Base-by-base conservation (phyloP, 2,113 vertebrate species). In the Galeopterus variegatus region DNA sequence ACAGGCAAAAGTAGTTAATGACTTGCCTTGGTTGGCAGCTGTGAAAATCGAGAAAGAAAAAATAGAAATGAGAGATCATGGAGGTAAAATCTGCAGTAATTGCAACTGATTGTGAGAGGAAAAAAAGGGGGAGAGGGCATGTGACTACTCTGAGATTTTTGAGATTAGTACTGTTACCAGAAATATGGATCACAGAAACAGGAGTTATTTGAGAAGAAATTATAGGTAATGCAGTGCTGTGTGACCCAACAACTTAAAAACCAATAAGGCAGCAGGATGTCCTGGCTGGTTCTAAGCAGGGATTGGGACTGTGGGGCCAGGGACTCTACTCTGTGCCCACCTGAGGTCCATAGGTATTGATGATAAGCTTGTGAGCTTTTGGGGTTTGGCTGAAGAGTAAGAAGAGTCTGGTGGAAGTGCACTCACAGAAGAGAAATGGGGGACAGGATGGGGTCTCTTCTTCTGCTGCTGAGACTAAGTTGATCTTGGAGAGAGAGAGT, bases 1-100 rank as follows among this genome's bases (percentile, higher is more conserved):
- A 31, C 36, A 90, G 41, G 15, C 9, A 92, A 67, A 65, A 91
- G 41, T 52, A 64, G 54, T 79, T 83, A 81, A 56, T 86, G 50
- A 93, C 6, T 94, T 26, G 50, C 56, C 13, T 56, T 80, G 36
- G 10, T 69, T 92, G 48, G 54, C 10, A 75, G 64, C 56, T 92
- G 26, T 93, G 54, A 95, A 82, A 82, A 60, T 7, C 80, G 48
- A 60, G 31, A 52, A 89, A 95, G 17, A 45, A 73, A 18, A 33
- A 18, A 11, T 12, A 92, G 64, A 86, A 60, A 81, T 12, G 41
- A 85, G 77, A 64, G 15, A 41, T 87, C 36, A 41, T 10, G 14
- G n/a, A 87, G n/a, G 65, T 60, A 50, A 96, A 96, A 60, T 84
- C 36, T 41, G 36, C 36, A 94, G 56, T 82, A 28, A 75, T 52